Evolutionary conservation across 2,888 invertebrate species (phyloP).

Genomic region (Pilophorus perplexus): DNA sequence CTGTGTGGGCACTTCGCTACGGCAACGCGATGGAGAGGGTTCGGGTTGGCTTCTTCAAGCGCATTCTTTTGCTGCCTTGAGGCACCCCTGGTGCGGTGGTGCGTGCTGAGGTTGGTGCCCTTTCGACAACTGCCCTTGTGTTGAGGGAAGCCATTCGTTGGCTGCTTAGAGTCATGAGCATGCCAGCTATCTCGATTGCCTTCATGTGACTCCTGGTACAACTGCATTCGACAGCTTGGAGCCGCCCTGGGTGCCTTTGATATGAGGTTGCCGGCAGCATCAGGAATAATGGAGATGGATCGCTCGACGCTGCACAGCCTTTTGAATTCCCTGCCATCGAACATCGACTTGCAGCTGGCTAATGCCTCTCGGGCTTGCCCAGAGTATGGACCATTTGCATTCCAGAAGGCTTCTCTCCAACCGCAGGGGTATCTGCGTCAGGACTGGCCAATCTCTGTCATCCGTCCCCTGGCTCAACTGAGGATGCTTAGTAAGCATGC

Average conservation of each 20-base stretch:
- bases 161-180: background rate
- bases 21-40: no score
- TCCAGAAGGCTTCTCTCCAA: background rate
- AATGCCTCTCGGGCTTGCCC: background rate
- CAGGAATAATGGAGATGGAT: background rate
- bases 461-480: background rate
- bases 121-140: background rate
- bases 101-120: background rate
- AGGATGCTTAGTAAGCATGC: background rate
- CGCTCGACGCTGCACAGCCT: background rate
- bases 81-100: background rate
- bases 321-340: background rate
- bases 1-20: constrained; percentile 1
- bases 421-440: background rate
- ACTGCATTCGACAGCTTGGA: constrained; percentile 10
- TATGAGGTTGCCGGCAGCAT: background rate
- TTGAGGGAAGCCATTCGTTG: background rate
- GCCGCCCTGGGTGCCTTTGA: background rate
- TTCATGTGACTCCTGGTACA: background rate
- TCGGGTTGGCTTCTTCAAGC: constrained; percentile 11
- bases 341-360: background rate
- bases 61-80: constrained; percentile 9
- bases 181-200: constrained; percentile 3
- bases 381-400: background rate
- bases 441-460: background rate